Evolutionary conservation across 2,888 invertebrate species (phyloP).

Genomic region (Lasius fuliginosus): DNA sequence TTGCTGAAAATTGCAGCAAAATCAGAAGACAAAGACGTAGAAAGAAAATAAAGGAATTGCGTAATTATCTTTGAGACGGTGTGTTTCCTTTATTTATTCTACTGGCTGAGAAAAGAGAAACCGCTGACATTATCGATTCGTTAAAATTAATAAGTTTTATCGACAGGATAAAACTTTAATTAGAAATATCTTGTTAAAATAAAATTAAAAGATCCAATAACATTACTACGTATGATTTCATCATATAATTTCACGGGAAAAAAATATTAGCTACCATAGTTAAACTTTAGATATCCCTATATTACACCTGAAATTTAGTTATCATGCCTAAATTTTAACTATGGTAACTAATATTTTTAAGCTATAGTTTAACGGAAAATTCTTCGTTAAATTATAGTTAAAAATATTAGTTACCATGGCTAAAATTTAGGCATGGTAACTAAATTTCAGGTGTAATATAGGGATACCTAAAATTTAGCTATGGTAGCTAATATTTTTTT

Average conservation of each 20-base stretch:
- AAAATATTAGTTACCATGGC: too few relatives aligned
- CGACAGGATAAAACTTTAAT: neutral
- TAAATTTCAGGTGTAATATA: too few relatives aligned
- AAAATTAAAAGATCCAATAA: slow-evolving; percentile 8
- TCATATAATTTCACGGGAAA: neutral
- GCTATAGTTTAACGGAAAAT: too few relatives aligned
- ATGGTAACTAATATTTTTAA: too few relatives aligned
- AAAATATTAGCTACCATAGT: too few relatives aligned
- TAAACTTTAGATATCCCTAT: too few relatives aligned
- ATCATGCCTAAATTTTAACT: too few relatives aligned
- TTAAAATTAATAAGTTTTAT: slow-evolving; percentile 5
- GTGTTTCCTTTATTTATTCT: slow-evolving; percentile 21
- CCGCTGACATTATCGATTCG: slow-evolving; percentile 29
- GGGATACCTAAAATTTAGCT: too few relatives aligned
- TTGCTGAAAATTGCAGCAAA: slow-evolving; percentile 40
- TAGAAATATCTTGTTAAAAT: slow-evolving; percentile 16
- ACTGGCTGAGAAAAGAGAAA: neutral
- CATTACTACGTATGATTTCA: neutral
- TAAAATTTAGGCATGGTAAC: too few relatives aligned
- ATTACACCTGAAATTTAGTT: too few relatives aligned
- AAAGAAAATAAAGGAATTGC: slow-evolving; percentile 11
- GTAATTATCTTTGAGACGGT: slow-evolving; percentile 14
- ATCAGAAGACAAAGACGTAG: slow-evolving; percentile 21
- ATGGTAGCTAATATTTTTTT: too few relatives aligned
- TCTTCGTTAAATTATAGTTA: too few relatives aligned